Conservation (phyloP, 2,888 invertebrate genomes). For the Harmothoe impar region DNA sequence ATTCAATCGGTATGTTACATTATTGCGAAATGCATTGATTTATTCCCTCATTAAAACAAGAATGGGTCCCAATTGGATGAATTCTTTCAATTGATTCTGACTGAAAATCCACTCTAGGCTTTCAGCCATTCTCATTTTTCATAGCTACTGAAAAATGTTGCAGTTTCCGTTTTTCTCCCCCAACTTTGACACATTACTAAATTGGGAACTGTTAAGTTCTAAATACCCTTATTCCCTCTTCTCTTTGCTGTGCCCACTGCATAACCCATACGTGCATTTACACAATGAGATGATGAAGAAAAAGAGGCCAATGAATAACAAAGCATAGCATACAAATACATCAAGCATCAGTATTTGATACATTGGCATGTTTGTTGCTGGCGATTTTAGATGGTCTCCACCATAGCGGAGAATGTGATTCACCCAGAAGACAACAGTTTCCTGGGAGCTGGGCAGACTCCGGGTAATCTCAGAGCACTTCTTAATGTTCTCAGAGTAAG, state of each 20-base stretch:
- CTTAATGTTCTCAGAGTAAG: neutral
- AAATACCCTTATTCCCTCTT: neutral
- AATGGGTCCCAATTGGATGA: no score
- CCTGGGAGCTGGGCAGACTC: slow-evolving; percentile 28
- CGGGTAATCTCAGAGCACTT: no score
- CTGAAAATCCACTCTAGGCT: no score
- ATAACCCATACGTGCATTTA: neutral
- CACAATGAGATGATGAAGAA: neutral
- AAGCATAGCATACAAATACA: neutral
- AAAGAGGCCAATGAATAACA: neutral
- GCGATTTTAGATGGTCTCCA: slow-evolving; percentile 10
- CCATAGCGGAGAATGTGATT: slow-evolving; percentile 7
- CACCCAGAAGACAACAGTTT: neutral
- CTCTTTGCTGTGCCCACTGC: neutral
- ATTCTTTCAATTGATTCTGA: no score
- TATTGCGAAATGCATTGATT: no score
- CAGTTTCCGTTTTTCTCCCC: no score
- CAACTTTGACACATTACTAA: no score
- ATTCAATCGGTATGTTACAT: no score
- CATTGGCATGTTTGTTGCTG: slow-evolving; percentile 20
- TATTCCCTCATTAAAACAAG: no score
- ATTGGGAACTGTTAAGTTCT: no score
- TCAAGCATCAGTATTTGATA: slow-evolving; percentile 48
- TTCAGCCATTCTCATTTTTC: no score
- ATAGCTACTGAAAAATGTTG: no score